Base-by-base conservation (phyloP, 2,797 vertebrate species). In the Chiloscyllium punctatum region DNA sequence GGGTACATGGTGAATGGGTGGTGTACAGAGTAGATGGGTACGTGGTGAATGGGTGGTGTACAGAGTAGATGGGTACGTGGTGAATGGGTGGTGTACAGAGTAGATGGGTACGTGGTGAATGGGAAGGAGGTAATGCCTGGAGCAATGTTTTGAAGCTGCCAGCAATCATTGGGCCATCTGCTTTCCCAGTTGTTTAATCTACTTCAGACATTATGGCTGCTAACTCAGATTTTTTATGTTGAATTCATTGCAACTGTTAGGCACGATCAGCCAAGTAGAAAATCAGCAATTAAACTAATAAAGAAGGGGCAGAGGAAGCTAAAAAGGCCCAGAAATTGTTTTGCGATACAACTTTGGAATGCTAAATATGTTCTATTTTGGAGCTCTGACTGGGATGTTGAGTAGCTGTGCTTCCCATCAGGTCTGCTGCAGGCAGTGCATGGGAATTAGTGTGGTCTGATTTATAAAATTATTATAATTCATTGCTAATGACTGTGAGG, bases 391-490 rank as follows among this genome's bases (percentile, higher is more conserved):
- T 91, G 57, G 88, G 88, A 8, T n/a, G 33, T 33, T 68, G 4
- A 33, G 62, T 33, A 68, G 16, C 57, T 68, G 37, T n/a, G 88
- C 33, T 68, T 91, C 27, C 8, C 68, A 33, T 91, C 7, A 18
- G 1, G 25, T 37, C 88, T 62, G 30, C 88, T 62, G 57, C 53
- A 66, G 88, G 88, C 57, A n/a, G 23, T 66, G 88, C 23, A 16
- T 6, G n/a, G 62, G 88, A 66, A 91, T 68, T 66, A 68, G 57
- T 37, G 88, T 68, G 57, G 88, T 66, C 88, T 91, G 57, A 91
- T 68, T 91, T 91, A 37, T 91, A 91, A 91, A 68, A 68, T 91
- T 66, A 91, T 91, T 66, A 68, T 91, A 68, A 91, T 91, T 91
- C 88, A 91, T 91, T 68, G n/a, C 88, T 91, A 91, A 91, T 91